Evolutionary conservation across 2,888 invertebrate genomes (phyloP).

Genomic region (Mamestra brassicae): DNA sequence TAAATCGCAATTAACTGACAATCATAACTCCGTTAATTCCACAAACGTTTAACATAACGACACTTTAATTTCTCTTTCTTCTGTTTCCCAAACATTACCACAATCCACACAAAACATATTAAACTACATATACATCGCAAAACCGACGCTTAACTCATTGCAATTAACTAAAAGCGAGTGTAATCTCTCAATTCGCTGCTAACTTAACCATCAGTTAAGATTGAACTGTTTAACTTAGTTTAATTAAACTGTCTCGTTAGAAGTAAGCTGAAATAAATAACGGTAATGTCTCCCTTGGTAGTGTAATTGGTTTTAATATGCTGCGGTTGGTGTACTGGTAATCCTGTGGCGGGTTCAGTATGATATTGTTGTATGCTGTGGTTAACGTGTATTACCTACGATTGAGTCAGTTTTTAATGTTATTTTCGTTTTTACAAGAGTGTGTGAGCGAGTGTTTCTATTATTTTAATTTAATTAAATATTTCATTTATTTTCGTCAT

Average conservation of each 20-base stretch:
- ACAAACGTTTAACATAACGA: conserved; percentile 14
- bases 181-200: conserved; percentile 51
- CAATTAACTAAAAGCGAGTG: conserved; percentile 55
- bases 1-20: neutral
- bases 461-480: no score
- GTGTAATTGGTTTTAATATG: conserved; percentile 56
- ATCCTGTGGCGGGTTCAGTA: neutral
- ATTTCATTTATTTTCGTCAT: no score
- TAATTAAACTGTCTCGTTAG: conserved; percentile 61
- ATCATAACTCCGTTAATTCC: conserved; percentile 8
- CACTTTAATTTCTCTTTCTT: conserved; percentile 4
- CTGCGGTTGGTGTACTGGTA: conserved; percentile 26
- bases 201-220: conserved; percentile 47
- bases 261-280: conserved; percentile 51
- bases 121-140: conserved; percentile 18
- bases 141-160: conserved; percentile 25
- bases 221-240: conserved; percentile 51
- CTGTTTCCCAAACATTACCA: neutral
- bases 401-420: neutral
- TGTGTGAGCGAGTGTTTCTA: no score
- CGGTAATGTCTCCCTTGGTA: conserved; percentile 27
- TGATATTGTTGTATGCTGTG: conserved; percentile 6
- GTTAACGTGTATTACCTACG: neutral
- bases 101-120: conserved; percentile 15
- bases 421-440: no score